Evolutionary conservation across 2,113 vertebrate species (phyloP).

Genomic region (Pionites leucogaster): DNA sequence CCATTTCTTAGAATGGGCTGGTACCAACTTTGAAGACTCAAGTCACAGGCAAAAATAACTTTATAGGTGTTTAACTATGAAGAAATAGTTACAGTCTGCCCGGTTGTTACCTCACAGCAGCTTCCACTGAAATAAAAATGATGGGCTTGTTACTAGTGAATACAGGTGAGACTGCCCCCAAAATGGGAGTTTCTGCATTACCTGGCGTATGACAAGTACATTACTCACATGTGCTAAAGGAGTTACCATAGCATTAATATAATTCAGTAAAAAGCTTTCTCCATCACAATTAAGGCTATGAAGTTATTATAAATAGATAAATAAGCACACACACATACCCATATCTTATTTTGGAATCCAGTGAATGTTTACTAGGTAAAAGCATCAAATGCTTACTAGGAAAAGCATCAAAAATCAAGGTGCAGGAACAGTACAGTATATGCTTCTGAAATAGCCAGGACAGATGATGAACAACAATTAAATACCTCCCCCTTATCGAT

Average conservation of each 20-base stretch:
- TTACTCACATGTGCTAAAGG: neutral
- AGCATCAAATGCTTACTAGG: neutral
- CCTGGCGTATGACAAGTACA: neutral
- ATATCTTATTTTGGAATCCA: neutral
- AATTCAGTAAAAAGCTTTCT: neutral
- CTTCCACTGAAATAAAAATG: neutral
- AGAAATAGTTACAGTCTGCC: neutral
- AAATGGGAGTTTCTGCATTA: neutral
- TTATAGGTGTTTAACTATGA: neutral
- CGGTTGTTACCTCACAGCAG: neutral
- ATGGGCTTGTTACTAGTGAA: neutral
- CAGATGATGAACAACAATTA: neutral
- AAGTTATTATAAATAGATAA: neutral
- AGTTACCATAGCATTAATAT: neutral
- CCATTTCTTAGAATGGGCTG: neutral
- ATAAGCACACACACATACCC: neutral
- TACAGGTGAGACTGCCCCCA: neutral
- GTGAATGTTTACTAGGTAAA: neutral
- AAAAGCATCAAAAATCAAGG: neutral
- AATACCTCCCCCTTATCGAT: neutral
- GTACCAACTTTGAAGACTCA: neutral
- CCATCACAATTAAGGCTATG: neutral
- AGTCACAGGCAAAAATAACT: neutral
- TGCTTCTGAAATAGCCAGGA: neutral
- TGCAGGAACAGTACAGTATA: neutral